Base-by-base conservation (phyloP, 2,888 invertebrate genomes). In the Tenthredo mesomela region DNA sequence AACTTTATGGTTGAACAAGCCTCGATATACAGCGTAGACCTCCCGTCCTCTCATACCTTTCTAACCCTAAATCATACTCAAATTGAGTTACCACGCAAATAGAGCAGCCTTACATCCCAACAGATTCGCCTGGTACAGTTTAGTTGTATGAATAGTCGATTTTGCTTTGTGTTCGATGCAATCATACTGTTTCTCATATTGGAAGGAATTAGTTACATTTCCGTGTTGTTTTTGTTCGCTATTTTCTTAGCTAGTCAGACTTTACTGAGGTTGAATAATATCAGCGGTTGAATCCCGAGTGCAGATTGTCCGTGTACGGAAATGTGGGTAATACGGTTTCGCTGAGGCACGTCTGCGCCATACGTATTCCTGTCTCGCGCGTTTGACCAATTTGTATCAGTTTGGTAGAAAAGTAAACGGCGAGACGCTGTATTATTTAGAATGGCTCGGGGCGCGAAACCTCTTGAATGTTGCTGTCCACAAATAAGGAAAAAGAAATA, bases 11-110 rank as follows among this genome's bases (percentile, higher is more conserved):
- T 21, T 43, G 71, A 73, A 73, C 73, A 73, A 54, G 33, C 50
- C 25, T 77, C 33, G 77, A 33, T 77, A 33, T 77, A 50, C 33
- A 54, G 33, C 33, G n/a, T n/a, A 82, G 50, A 84, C 43, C 82
- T 40, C 18, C 18, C 67, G 6, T 50, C 43, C 82, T 61, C 25
- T 47, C 33, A n/a, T 33, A 33, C 86, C 87, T 86, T 86, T 86
- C 86, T 85, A 82, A 85, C 54, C 86, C 87, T 85, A 86, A 86
- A 86, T 86, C 86, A 85, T 85, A 85, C 82, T 84, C 85, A 87
- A 88, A 88, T 86, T 86, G 87, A 89, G 85, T 88, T 88, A 88
- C 77, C 77, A 77, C 77, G 33, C 77, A 54, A 77, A 77, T 77
- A 33, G 50, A 77, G 21, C 25, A 50, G 47, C 33, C 73, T 25